phyloP scores from a whole-genome alignment of 2,888 invertebrate species.

The Cepaea hortensis region DNA sequence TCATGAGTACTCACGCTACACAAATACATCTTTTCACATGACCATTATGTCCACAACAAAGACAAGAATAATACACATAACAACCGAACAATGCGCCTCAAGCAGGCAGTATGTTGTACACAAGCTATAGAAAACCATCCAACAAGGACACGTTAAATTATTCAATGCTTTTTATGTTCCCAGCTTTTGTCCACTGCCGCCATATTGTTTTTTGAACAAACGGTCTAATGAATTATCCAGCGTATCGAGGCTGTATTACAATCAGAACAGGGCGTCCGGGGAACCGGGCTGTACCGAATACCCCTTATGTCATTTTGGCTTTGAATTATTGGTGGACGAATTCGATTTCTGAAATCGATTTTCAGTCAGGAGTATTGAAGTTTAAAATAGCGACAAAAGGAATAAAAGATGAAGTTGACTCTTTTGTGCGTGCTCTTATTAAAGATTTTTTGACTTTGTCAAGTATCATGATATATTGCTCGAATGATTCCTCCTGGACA shows the following conservation, averaged over 20 bases:
- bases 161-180: background rate
- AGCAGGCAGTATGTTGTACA: too few relatives aligned
- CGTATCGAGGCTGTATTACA: background rate
- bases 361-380: background rate
- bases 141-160: slow-evolving; percentile 14
- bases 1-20: background rate
- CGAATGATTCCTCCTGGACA: too few relatives aligned
- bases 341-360: slow-evolving; percentile 8
- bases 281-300: slow-evolving; percentile 20
- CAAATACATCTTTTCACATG: slow-evolving; percentile 1
- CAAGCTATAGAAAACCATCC: slow-evolving; percentile 15
- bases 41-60: slow-evolving; percentile 5
- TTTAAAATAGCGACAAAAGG: background rate
- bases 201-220: slow-evolving; percentile 19
- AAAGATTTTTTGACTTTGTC: too few relatives aligned
- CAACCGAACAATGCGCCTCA: slow-evolving; percentile 1
- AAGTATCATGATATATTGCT: too few relatives aligned
- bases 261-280: background rate
- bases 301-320: slow-evolving; percentile 4
- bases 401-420: too few relatives aligned
- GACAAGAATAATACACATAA: background rate
- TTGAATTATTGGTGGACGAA: background rate
- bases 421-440: too few relatives aligned
- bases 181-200: background rate
- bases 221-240: slow-evolving; percentile 32